Conservation (phyloP, 2,797 vertebrate genomes). For the Hypotaenidia okinawae region DNA sequence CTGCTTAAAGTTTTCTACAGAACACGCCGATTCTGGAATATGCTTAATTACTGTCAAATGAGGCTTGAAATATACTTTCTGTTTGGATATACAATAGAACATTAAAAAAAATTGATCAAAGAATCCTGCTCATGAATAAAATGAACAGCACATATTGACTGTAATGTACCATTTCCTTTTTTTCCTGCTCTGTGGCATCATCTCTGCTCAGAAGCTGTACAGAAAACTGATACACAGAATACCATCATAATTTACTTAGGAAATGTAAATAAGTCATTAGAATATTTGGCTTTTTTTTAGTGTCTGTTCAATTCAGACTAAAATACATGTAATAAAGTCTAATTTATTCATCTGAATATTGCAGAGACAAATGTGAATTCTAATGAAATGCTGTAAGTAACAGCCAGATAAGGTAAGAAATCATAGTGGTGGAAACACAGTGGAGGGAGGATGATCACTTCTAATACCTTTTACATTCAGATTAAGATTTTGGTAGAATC, state of each 20-base stretch:
- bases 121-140: background rate
- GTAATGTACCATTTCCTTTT: background rate
- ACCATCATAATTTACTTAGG: background rate
- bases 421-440: background rate
- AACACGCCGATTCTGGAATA: background rate
- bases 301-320: background rate
- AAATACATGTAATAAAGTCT: background rate
- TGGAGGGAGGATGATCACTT: background rate
- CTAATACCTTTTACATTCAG: background rate
- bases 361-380: background rate
- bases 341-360: background rate
- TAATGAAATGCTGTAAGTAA: background rate
- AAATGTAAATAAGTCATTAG: background rate
- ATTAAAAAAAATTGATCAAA: background rate
- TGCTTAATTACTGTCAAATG: background rate
- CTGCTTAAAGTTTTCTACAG: background rate
- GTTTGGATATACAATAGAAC: background rate
- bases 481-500: background rate
- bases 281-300: background rate
- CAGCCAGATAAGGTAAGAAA: background rate
- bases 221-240: background rate
- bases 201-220: background rate
- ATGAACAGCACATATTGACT: background rate
- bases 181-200: background rate
- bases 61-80: background rate